Conservation (phyloP, 2,888 invertebrate species). For the Luperina nickerlii region DNA sequence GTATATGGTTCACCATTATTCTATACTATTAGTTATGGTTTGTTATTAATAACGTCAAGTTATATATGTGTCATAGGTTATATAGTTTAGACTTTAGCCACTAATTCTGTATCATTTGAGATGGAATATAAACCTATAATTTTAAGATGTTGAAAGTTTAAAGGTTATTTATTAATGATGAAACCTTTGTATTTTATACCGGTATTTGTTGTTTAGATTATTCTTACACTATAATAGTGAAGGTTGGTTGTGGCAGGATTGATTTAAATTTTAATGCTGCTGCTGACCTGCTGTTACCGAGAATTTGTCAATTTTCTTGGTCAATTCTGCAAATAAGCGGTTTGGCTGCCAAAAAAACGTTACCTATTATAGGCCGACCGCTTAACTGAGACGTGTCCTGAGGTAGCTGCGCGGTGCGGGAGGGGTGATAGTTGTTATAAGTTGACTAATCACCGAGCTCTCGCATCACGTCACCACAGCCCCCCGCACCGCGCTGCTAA, state of each 20-base stretch:
- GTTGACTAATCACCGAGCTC: too few relatives aligned
- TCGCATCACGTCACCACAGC: too few relatives aligned
- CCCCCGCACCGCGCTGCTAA: too few relatives aligned
- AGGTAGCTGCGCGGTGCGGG: too few relatives aligned
- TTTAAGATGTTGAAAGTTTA: constrained; percentile 1
- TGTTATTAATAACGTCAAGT: background rate
- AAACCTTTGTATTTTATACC: background rate
- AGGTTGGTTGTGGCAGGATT: constrained; percentile 23
- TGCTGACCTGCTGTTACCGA: constrained; percentile 21
- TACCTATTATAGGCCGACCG: too few relatives aligned
- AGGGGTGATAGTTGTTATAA: too few relatives aligned
- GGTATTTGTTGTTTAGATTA: background rate
- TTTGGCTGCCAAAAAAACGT: constrained; percentile 1
- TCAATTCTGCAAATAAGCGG: constrained; percentile 13
- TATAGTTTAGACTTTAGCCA: background rate
- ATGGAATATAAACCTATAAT: background rate
- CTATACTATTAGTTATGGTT: background rate
- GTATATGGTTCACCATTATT: background rate
- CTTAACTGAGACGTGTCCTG: too few relatives aligned
- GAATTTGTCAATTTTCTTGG: constrained; percentile 39
- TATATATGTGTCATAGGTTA: background rate
- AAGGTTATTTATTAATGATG: background rate
- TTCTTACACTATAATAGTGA: constrained; percentile 4
- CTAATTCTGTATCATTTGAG: background rate
- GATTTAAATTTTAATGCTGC: background rate